These are phyloP conservation scores for Drymonia ruficornis DNA, from an alignment of 2,888 invertebrate genomes.

Conservation along the genomic window DNA sequence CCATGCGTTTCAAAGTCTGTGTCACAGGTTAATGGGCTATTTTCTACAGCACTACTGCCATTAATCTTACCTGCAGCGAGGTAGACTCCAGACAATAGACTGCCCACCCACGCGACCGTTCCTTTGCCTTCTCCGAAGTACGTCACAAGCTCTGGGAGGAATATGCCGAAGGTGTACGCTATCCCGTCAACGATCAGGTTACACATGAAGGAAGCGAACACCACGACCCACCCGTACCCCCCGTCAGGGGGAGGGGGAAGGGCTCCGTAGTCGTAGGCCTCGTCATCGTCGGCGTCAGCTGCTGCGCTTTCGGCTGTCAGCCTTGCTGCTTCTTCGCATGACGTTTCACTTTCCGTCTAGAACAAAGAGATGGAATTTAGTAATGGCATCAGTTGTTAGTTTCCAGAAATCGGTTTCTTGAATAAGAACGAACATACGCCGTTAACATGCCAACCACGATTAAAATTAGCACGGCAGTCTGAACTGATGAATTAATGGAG, in stretches of 20 bases:
- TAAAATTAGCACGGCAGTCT: no score
- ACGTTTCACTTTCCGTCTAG: conserved; percentile 94
- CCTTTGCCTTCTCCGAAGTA: conserved; percentile 95
- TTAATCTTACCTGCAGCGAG: conserved; percentile 91
- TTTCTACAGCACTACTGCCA: neutral
- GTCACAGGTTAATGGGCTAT: no score
- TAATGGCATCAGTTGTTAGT: neutral
- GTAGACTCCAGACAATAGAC: conserved; percentile 97
- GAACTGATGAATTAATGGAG: no score
- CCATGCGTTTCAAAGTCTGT: no score
- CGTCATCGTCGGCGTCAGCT: conserved; percentile 86
- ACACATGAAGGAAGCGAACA: conserved; percentile 98
- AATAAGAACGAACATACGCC: no score
- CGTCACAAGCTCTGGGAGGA: conserved; percentile 91
- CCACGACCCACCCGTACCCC: conserved; percentile 97
- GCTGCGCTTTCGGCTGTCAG: conserved; percentile 88
- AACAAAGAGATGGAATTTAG: conserved; percentile 44
- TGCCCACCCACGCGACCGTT: conserved; percentile 97
- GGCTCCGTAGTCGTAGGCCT: conserved; percentile 88
- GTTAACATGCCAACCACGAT: no score
- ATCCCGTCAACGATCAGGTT: conserved; percentile 99
- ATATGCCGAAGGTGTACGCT: conserved; percentile 99
- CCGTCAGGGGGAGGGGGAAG: conserved; percentile 95
- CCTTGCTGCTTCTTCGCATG: conserved; percentile 93
- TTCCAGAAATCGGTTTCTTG: neutral